Conservation (phyloP, 2,113 vertebrate genomes). For the Pygoscelis adeliae region DNA sequence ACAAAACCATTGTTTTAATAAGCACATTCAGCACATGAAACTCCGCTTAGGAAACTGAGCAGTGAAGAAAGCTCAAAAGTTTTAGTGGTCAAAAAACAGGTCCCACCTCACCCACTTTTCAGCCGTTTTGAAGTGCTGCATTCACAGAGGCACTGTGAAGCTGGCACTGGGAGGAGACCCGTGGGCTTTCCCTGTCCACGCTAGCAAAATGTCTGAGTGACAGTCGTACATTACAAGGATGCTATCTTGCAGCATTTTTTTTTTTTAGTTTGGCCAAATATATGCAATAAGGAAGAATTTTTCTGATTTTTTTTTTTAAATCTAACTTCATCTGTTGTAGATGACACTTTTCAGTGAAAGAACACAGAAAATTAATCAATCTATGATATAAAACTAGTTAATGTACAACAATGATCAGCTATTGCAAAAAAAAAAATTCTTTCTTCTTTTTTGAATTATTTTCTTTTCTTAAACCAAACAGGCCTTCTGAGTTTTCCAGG, state of each 20-base stretch:
- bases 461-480: not conserved
- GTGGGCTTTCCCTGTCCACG: not conserved
- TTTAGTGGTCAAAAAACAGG: not conserved
- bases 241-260: not conserved
- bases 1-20: not conserved
- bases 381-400: not conserved
- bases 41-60: not conserved
- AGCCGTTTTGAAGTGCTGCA: rapidly evolving
- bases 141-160: not conserved
- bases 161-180: not conserved
- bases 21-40: not conserved
- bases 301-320: not conserved
- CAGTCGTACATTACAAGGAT: not conserved
- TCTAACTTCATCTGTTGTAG: not conserved
- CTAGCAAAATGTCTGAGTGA: not conserved
- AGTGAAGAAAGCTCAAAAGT: not conserved
- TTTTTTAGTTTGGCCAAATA: not conserved
- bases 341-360: not conserved
- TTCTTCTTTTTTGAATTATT: not conserved
- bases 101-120: not conserved
- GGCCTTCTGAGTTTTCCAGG: not conserved
- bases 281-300: not conserved
- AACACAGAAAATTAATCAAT: not conserved
- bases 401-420: not conserved
- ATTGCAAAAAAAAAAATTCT: not conserved